Base-by-base conservation (phyloP, 2,888 invertebrate species). In the Drosophila limbata region DNA sequence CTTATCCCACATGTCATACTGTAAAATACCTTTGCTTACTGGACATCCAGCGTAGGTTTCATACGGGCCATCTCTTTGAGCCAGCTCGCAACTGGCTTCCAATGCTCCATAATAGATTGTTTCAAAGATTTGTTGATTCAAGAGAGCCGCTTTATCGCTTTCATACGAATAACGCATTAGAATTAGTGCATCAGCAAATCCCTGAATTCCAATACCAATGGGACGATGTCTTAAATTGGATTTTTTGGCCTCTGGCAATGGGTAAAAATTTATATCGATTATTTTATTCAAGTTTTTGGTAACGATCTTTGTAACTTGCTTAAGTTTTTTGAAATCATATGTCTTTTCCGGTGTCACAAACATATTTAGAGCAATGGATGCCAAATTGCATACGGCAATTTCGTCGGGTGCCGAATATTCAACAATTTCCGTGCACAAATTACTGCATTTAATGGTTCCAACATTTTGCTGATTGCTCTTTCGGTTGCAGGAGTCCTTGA, bases 391-490 rank as follows among this genome's bases (percentile, higher is more conserved):
- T 0, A 99, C 99, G 6, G 99, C 99, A 35, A 98, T 95, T 94
- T 99, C 99, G 93, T 98, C 97, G 1, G 95, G 93, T 13, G 97
- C 95, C 3, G 97, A 97, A 92, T 98, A 99, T 92, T 99, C 97
- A 0, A 99, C 95, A 80, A 99, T 97, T 94, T 99, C 99, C 0
- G 99, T 99, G 92, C 99, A 99, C 39, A 99, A 94, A 92, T 99
- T 99, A 86, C 98, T 98, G 92, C 98, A 98, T 93, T 98, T 98
- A 80, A 99, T 99, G 0, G 99, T 99, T 13, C 99, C 99, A 65
- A 99, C 93, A 93, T 99, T 99, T 92, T 99, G 96, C 90, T 99
- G 99, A 92, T 99, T 99, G 68, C 98, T 98, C 93, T 99, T 99
- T 1, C 96, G 93, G 91, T 99, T 99, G 91, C 99, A 99, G 4